Conservation (phyloP, 1,140 invertebrate genomes). For the Aphelenchoides avenae region DNA sequence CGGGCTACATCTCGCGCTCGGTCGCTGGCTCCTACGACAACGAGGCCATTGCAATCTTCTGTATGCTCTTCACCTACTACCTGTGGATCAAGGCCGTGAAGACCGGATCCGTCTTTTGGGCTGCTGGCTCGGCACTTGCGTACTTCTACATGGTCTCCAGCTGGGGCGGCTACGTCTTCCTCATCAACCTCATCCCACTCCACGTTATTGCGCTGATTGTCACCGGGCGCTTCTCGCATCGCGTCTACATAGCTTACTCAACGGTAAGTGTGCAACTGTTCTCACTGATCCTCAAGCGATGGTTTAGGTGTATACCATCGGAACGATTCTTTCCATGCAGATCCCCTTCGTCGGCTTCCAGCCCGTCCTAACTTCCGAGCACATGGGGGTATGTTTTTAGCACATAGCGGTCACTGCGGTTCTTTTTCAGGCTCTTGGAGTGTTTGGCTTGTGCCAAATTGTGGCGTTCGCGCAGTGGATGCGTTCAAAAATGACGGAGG, state of each 20-base stretch:
- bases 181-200: conserved; percentile 97
- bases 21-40: conserved; percentile 99
- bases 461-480: conserved; percentile 81
- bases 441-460: conserved; percentile 88
- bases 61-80: conserved; percentile 55
- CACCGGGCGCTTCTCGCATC: conserved; percentile 75
- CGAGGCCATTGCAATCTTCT: conserved; percentile 78
- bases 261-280: conserved; percentile 62
- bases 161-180: conserved; percentile 99
- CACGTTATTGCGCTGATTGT: conserved; percentile 90
- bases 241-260: conserved; percentile 88
- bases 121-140: conserved; percentile 82
- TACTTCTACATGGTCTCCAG: conserved; percentile 99
- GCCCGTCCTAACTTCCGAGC: conserved; percentile 91
- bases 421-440: conserved; percentile 67
- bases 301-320: conserved; percentile 79
- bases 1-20: conserved; percentile 95
- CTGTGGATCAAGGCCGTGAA: conserved; percentile 87
- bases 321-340: conserved; percentile 93
- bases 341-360: conserved; percentile 99
- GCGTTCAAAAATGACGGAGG: conserved; percentile 78
- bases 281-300: conserved; percentile 1
- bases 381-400: conserved; percentile 77
- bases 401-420: no score
- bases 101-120: conserved; percentile 92